Evolutionary conservation across 2,888 invertebrate genomes (phyloP).

Genomic region (Parochlus steinenii): DNA sequence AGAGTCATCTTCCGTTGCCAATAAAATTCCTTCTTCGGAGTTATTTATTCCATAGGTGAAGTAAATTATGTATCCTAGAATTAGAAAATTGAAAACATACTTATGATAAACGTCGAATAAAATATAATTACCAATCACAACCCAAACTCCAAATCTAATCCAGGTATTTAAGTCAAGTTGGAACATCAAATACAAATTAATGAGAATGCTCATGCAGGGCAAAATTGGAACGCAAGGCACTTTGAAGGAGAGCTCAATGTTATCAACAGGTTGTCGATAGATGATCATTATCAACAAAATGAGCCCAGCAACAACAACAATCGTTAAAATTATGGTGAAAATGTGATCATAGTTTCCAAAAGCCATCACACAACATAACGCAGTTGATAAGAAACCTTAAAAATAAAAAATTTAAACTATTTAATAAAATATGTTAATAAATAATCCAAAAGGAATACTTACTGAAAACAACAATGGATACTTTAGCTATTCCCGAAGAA

Average conservation of each 20-base stretch:
- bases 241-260: constrained; percentile 48
- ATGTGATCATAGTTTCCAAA: constrained; percentile 27
- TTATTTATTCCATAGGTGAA: constrained; percentile 68
- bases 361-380: constrained; percentile 19
- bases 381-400: constrained; percentile 37
- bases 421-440: constrained; percentile 2
- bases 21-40: constrained; percentile 52
- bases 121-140: constrained; percentile 46
- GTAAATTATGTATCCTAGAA: constrained; percentile 66
- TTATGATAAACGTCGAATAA: background rate
- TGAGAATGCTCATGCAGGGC: constrained; percentile 68
- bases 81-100: constrained; percentile 12
- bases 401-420: constrained; percentile 16
- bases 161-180: constrained; percentile 73
- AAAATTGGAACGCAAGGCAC: constrained; percentile 74
- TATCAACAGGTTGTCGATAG: constrained; percentile 49
- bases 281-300: constrained; percentile 41
- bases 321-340: constrained; percentile 28
- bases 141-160: constrained; percentile 77
- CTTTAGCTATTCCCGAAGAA: constrained; percentile 47
- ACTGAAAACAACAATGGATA: constrained; percentile 39
- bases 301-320: constrained; percentile 34
- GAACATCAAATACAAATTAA: constrained; percentile 83
- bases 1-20: constrained; percentile 13
- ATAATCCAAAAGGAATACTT: constrained; percentile 19